Evolutionary conservation across 2,797 vertebrate genomes (phyloP).

Genomic region (Octomys mimax): DNA sequence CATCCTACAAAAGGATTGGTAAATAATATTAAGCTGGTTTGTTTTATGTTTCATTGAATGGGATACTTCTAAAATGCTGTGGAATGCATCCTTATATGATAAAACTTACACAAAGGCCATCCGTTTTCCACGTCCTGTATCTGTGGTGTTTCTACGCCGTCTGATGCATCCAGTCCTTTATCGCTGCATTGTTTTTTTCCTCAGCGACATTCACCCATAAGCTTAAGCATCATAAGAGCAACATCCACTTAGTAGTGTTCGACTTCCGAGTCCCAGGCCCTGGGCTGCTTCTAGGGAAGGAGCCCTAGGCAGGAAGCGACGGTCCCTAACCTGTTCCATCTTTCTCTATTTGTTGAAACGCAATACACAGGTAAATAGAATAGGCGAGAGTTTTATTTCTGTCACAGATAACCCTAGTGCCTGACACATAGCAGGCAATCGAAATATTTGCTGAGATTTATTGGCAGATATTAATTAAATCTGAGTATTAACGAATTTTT

Average conservation of each 20-base stretch:
- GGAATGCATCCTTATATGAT: background rate
- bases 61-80: background rate
- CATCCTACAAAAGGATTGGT: background rate
- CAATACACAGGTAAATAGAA: background rate
- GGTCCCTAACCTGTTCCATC: background rate
- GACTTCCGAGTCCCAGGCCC: background rate
- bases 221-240: too few relatives aligned
- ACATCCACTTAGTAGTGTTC: background rate
- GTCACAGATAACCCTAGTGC: background rate
- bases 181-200: background rate
- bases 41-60: background rate
- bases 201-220: background rate
- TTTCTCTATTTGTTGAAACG: background rate
- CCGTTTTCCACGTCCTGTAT: background rate
- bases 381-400: background rate
- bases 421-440: background rate
- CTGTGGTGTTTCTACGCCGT: background rate
- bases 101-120: background rate
- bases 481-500: background rate
- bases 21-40: background rate
- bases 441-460: conserved; percentile 19
- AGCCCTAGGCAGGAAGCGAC: background rate
- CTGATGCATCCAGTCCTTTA: background rate
- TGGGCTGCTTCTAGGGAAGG: background rate
- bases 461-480: background rate